Conservation (phyloP, 2,113 vertebrate species). For the Rhabdomys dilectus region DNA sequence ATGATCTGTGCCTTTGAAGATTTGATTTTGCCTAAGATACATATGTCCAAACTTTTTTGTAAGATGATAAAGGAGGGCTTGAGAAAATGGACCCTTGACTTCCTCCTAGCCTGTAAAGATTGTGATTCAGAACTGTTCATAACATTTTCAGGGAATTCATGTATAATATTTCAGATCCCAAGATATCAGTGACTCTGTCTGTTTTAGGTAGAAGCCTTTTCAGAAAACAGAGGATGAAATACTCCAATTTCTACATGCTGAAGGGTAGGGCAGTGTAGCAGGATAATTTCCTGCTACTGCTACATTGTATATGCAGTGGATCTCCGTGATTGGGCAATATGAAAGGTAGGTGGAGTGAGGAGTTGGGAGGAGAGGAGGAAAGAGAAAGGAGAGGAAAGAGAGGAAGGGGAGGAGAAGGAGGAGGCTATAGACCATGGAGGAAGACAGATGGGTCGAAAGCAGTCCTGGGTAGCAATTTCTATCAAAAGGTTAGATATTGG, state of each 20-base stretch:
- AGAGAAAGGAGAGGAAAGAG: too few relatives aligned
- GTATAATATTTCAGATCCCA: neutral
- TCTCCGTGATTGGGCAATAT: too few relatives aligned
- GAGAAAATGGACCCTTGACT: neutral
- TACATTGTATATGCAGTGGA: too few relatives aligned
- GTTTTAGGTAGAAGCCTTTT: neutral
- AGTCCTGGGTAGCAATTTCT: too few relatives aligned
- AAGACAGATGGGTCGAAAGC: too few relatives aligned
- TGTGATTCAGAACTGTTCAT: neutral
- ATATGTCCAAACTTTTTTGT: neutral
- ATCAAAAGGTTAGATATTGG: too few relatives aligned
- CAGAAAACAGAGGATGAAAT: neutral
- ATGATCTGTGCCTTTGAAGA: neutral
- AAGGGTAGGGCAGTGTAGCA: neutral
- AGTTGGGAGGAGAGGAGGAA: too few relatives aligned
- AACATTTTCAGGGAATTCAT: neutral
- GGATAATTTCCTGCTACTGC: too few relatives aligned
- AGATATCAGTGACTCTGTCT: neutral
- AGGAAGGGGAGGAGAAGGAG: too few relatives aligned
- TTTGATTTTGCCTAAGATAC: neutral
- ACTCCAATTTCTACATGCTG: neutral
- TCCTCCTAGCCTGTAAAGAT: conserved; percentile 22
- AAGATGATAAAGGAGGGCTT: neutral
- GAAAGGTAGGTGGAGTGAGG: too few relatives aligned
- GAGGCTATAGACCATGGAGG: too few relatives aligned